These are phyloP conservation scores for Pristionchus arcanus DNA, from an alignment of 2,888 invertebrate species.

Conservation along the genomic window DNA sequence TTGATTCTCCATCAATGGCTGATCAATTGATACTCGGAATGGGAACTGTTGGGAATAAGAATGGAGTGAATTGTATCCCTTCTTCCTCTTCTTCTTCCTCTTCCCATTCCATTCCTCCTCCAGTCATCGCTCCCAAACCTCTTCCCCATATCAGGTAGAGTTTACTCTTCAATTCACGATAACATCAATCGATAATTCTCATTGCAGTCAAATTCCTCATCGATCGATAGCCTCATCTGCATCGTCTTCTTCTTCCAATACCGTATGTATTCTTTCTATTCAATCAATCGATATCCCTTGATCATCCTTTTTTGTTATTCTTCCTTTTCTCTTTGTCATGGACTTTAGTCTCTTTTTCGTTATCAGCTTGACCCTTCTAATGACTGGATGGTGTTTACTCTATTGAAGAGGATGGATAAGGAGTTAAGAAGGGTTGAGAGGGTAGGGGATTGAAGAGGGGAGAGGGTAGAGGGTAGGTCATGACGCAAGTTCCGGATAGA, in stretches of 20 bases:
- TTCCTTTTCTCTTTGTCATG: neutral
- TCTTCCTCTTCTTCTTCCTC: slow-evolving; percentile 91
- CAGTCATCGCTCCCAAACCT: slow-evolving; percentile 5
- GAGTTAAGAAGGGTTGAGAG: neutral
- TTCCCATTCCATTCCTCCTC: neutral
- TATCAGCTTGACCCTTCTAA: slow-evolving; percentile 8
- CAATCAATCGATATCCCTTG: neutral
- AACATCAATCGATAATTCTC: neutral
- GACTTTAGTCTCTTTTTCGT: slow-evolving; percentile 16
- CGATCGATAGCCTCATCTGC: slow-evolving; percentile 31
- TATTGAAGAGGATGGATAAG: slow-evolving; percentile 24
- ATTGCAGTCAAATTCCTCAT: neutral
- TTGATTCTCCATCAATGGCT: slow-evolving; percentile 72
- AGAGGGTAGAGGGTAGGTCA: neutral
- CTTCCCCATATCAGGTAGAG: slow-evolving; percentile 39
- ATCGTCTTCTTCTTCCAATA: slow-evolving; percentile 44
- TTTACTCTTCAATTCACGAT: neutral
- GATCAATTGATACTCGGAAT: slow-evolving; percentile 88
- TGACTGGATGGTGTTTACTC: slow-evolving; percentile 33
- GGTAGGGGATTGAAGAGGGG: neutral
- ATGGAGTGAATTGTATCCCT: slow-evolving; percentile 81
- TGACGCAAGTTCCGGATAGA: neutral
- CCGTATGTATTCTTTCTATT: slow-evolving; percentile 25
- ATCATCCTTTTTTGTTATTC: slow-evolving; percentile 1
- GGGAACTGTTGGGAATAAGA: slow-evolving; percentile 90